Evolutionary conservation across 2,888 invertebrate species (phyloP).

Genomic region (Synergus laeviventris): DNA sequence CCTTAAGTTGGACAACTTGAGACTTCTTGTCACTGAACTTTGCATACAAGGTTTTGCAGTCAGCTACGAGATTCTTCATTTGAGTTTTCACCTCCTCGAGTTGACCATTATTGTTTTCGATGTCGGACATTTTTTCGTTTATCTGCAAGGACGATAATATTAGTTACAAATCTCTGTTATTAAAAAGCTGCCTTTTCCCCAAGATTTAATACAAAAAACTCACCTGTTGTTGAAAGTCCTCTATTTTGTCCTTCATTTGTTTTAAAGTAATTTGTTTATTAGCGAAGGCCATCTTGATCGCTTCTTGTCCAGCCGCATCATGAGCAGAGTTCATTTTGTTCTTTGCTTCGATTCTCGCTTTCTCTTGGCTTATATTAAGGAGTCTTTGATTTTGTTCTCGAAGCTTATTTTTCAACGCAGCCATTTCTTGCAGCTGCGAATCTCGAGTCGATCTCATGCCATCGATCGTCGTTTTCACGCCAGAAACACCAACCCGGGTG

Average conservation of each 20-base stretch:
- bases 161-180: slow-evolving; percentile 15
- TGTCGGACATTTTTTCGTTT: slow-evolving; percentile 86
- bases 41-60: slow-evolving; percentile 83
- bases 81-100: slow-evolving; percentile 85
- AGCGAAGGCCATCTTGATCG: slow-evolving; percentile 81
- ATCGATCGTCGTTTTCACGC: slow-evolving; percentile 96
- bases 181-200: slow-evolving; percentile 35
- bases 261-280: slow-evolving; percentile 86
- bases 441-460: slow-evolving; percentile 96
- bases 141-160: slow-evolving; percentile 76
- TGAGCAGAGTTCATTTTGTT: slow-evolving; percentile 78
- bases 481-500: slow-evolving; percentile 90
- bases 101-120: slow-evolving; percentile 88
- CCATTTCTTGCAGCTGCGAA: slow-evolving; percentile 91
- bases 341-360: slow-evolving; percentile 87
- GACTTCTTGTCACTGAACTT: slow-evolving; percentile 83
- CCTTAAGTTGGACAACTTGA: slow-evolving; percentile 78
- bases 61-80: slow-evolving; percentile 81
- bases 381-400: slow-evolving; percentile 91
- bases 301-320: slow-evolving; percentile 78
- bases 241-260: slow-evolving; percentile 83
- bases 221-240: slow-evolving; percentile 84
- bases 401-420: slow-evolving; percentile 86
- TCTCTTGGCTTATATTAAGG: slow-evolving; percentile 88
- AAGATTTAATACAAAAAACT: slow-evolving; percentile 35